Conservation (phyloP, 2,797 vertebrate species). For the Sitta carolinensis region DNA sequence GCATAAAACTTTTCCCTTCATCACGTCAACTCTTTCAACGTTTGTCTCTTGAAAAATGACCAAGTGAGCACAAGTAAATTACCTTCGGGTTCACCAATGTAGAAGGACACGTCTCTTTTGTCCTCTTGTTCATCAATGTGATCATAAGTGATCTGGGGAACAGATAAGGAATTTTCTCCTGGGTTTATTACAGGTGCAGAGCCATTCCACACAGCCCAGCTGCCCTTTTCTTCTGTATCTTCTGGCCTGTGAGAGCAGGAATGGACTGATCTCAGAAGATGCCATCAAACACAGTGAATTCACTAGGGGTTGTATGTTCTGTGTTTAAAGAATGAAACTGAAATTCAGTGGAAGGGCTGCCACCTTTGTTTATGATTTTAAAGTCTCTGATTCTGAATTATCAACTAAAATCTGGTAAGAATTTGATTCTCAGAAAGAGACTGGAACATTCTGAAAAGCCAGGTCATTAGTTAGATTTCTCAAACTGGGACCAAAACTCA, state of each 20-base stretch:
- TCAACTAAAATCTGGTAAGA: not conserved
- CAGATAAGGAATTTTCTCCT: conserved; percentile 75
- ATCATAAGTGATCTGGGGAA: conserved; percentile 87
- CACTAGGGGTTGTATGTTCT: accelerated
- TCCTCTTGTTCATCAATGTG: conserved; percentile 76
- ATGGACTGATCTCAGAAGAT: not conserved
- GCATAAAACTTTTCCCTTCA: not conserved
- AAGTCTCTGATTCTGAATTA: not conserved
- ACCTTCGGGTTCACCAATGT: conserved; percentile 58
- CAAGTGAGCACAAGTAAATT: not conserved
- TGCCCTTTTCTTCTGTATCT: conserved; percentile 82
- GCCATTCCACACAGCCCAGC: conserved; percentile 74
- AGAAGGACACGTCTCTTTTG: conserved; percentile 79
- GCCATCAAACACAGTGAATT: not conserved
- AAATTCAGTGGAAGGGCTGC: not conserved
- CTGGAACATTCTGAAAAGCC: not conserved
- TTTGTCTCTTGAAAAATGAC: not conserved
- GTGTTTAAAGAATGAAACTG: not conserved
- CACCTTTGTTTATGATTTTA: not conserved
- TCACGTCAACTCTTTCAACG: not conserved
- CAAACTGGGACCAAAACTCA: not conserved
- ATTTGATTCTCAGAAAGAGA: not conserved
- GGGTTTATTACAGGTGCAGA: conserved; percentile 67
- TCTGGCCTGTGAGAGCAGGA: conserved; percentile 76
- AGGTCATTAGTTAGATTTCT: not conserved